Evolutionary conservation across 2,797 vertebrate genomes (phyloP).

Genomic region (Kryptopterus vitreolus): DNA sequence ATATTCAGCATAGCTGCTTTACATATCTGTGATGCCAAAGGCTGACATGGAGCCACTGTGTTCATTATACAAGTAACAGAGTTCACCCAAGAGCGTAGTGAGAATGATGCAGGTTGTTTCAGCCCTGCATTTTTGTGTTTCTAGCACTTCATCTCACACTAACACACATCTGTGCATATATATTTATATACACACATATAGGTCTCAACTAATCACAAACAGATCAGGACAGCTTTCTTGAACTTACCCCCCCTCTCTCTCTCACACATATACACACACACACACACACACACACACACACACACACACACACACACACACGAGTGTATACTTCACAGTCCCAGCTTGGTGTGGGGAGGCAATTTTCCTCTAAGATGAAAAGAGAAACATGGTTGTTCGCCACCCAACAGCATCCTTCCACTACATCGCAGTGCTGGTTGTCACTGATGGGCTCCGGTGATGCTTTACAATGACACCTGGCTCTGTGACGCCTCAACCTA

Average conservation of each 20-base stretch:
- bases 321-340: slow-evolving; percentile 22
- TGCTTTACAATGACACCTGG: slow-evolving; percentile 41
- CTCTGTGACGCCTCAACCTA: slow-evolving; percentile 33
- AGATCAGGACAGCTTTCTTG: slow-evolving; percentile 28
- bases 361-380: slow-evolving; percentile 38
- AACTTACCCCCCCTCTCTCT: background rate
- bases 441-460: slow-evolving; percentile 33
- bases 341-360: slow-evolving; percentile 21
- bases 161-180: background rate
- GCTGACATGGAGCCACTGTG: slow-evolving; percentile 14
- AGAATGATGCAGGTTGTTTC: background rate
- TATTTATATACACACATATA: slow-evolving; percentile 9
- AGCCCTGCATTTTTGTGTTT: slow-evolving; percentile 19
- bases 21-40: slow-evolving; percentile 11
- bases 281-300: background rate
- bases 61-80: slow-evolving; percentile 33
- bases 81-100: slow-evolving; percentile 40
- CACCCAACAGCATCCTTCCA: slow-evolving; percentile 21
- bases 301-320: background rate
- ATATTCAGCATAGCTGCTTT: slow-evolving; percentile 25
- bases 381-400: slow-evolving; percentile 38
- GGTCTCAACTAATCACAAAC: slow-evolving; percentile 23
- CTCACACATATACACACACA: background rate
- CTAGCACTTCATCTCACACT: slow-evolving; percentile 13
- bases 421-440: slow-evolving; percentile 38